Percentiles rank a stretch among this genome's conserved stretches.
These are phyloP conservation scores for Dinocampus coccinellae DNA, from an alignment of 2,888 invertebrate genomes.

Conservation along the genomic window DNA sequence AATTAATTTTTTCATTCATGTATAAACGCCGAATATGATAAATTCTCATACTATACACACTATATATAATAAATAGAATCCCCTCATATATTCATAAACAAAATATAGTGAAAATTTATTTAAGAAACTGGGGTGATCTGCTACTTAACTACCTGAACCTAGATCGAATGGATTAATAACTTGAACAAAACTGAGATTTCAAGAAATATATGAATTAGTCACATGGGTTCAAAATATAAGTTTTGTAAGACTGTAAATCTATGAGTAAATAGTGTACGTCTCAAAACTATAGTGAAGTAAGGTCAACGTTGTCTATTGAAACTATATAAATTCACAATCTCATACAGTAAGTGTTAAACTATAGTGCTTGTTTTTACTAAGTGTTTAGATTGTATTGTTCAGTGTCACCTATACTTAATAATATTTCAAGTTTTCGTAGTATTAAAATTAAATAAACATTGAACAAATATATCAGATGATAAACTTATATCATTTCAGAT, in stretches of 20 bases:
- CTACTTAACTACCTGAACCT: not conserved
- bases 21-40: too few relatives aligned
- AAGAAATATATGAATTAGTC: not conserved
- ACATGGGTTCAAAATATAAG: not conserved
- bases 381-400: not conserved
- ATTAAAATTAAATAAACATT: too few relatives aligned
- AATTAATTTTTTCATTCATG: too few relatives aligned
- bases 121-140: not conserved
- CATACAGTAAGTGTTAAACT: not conserved
- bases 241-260: not conserved
- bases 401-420: not conserved
- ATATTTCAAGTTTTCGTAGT: too few relatives aligned
- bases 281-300: not conserved
- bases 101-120: not conserved
- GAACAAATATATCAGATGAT: too few relatives aligned
- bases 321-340: not conserved
- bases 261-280: not conserved
- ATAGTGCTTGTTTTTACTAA: not conserved
- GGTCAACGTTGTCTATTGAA: not conserved
- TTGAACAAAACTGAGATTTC: not conserved
- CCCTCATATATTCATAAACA: not conserved
- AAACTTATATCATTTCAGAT: too few relatives aligned
- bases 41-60: not conserved
- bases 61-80: too few relatives aligned
- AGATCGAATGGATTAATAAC: not conserved